These are phyloP conservation scores for Heliconius erato DNA, from an alignment of 2,888 invertebrate species.

Conservation along the genomic window DNA sequence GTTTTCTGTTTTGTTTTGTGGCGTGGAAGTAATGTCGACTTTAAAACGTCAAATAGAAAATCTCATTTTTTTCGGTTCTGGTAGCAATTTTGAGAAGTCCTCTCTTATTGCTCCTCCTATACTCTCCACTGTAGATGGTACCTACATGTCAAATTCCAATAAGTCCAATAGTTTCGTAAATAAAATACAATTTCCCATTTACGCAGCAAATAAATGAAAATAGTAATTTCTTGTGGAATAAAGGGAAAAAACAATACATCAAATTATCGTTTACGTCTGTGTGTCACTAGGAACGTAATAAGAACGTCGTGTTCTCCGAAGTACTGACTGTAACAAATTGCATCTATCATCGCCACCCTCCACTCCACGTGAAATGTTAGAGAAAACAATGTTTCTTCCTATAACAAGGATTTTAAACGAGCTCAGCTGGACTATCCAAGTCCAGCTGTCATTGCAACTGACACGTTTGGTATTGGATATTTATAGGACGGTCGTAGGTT, in stretches of 20 bases:
- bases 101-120: no score
- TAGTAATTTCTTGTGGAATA: no score
- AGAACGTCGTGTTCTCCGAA: conserved; percentile 36
- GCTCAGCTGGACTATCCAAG: conserved; percentile 4
- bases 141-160: no score
- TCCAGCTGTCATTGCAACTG: conserved; percentile 1
- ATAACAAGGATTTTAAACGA: conserved; percentile 16
- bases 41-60: no score
- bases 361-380: conserved; percentile 43
- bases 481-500: neutral
- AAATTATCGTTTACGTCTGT: conserved; percentile 17
- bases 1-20: no score
- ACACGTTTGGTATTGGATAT: neutral
- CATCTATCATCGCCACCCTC: conserved; percentile 58
- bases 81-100: no score
- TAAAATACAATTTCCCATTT: no score
- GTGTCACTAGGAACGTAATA: conserved; percentile 36
- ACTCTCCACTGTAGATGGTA: no score
- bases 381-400: conserved; percentile 31
- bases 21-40: no score
- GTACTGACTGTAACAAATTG: conserved; percentile 59
- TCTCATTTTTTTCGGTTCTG: no score
- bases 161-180: no score
- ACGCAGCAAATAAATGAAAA: no score
- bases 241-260: neutral